A percentile compares a stretch with the other conserved stretches of the same genome.
Evolutionary conservation across 2,113 vertebrate genomes (phyloP).

Genomic region (Pollimyrus isidori): DNA sequence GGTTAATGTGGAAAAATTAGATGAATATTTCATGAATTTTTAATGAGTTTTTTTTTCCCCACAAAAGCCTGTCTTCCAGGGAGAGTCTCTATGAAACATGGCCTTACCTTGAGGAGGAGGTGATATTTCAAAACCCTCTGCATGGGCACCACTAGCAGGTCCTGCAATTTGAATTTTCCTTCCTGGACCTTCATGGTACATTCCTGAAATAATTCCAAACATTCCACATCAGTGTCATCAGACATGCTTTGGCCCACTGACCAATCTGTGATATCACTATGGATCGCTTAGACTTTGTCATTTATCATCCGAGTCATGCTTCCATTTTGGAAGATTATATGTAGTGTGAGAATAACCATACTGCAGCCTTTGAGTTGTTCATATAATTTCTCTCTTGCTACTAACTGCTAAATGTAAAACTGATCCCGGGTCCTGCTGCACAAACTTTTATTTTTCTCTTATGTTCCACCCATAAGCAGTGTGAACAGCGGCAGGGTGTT

Average conservation of each 20-base stretch:
- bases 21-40: not conserved
- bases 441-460: not conserved
- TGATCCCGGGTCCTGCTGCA: not conserved
- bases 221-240: slow-evolving; percentile 1
- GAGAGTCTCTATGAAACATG: not conserved
- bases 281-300: not conserved
- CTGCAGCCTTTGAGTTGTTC: not conserved
- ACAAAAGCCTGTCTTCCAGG: not conserved
- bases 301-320: not conserved
- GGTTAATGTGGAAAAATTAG: not conserved
- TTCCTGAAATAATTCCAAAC: slow-evolving; percentile 59
- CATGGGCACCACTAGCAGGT: slow-evolving; percentile 96
- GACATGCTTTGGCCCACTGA: not conserved
- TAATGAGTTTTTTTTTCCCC: too few relatives aligned
- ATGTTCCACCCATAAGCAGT: not conserved
- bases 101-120: slow-evolving; percentile 82
- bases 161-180: slow-evolving; percentile 92
- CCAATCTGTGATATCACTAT: not conserved
- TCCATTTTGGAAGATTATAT: not conserved
- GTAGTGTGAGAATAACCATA: not conserved
- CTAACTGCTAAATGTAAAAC: not conserved
- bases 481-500: not conserved
- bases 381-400: not conserved
- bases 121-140: slow-evolving; percentile 96
- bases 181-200: slow-evolving; percentile 93